Base-by-base conservation (phyloP, 2,888 invertebrate species). In the Agrotis clavis region DNA sequence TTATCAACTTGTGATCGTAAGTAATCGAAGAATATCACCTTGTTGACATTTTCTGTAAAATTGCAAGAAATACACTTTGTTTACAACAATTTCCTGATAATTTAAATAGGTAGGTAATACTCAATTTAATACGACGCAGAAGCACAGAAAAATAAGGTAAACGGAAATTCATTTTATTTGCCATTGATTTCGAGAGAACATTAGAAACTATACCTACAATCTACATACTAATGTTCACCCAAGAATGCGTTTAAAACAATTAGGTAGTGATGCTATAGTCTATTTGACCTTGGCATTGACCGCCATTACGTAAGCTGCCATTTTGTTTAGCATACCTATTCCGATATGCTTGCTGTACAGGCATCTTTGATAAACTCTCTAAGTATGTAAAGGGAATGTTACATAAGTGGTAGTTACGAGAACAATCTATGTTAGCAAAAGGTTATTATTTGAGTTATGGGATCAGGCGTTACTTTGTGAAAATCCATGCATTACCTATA, bases 201-300 rank as follows among this genome's bases (percentile, higher is more conserved):
- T 80, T 80, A 57, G 67, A 79, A 76, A 76, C 76, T 57, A 67
- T 30, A 25, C 25, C n/a, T n/a, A n/a, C n/a, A n/a, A n/a, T 30
- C 3, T 47, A 64, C 50, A 66, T 65, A 25, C 7, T 67, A 60
- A 59, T 76, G 71, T 80, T 56, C 25, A 16, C 41, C 2, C 19
- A 47, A 66, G 67, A 76, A 80, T 80, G 77, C 79, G 61, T 80
- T 68, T 56, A 68, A 79, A 53, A 51, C 65, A 51, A 79, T 79
- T 80, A n/a, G n/a, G n/a, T n/a, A 19, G 65, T 59, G 45, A 71
- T 45, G 81, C 61, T 45, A 64, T 35, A 63, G 13, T 35, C 14
- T 30, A 0, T 13, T 65, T 67, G 77, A 80, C 90, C 91, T 91
- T 90, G 91, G 65, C 88, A 88, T 68, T 91, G 91, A 88, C 88